Evolutionary conservation across 2,888 invertebrate species (phyloP).

Genomic region (Rhyacophila evoluta): DNA sequence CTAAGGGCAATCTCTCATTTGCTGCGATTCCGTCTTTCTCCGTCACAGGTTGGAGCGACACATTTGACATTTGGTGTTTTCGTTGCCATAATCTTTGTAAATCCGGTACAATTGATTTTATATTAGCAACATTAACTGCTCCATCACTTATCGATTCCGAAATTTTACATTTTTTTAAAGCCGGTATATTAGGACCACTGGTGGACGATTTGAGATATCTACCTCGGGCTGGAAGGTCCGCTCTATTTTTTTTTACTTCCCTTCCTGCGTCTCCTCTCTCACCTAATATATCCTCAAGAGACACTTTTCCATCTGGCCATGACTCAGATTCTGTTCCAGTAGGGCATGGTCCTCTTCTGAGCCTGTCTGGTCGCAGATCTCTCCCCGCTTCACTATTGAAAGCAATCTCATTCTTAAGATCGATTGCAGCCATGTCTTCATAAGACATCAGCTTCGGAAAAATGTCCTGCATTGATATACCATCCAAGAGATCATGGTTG

Average conservation of each 20-base stretch:
- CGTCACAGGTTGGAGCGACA: neutral
- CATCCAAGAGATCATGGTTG: constrained; percentile 84
- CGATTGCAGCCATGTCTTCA: constrained; percentile 75
- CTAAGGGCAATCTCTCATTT: neutral
- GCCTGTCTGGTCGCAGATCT: constrained; percentile 57
- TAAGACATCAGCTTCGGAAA: constrained; percentile 79
- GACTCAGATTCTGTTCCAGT: constrained; percentile 60
- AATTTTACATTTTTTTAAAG: constrained; percentile 55
- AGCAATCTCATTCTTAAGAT: constrained; percentile 71
- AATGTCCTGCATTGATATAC: constrained; percentile 88
- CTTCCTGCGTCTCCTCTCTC: constrained; percentile 67
- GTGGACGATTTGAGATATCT: constrained; percentile 67
- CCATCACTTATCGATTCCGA: neutral
- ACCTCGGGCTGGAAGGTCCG: constrained; percentile 72
- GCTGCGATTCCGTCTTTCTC: neutral
- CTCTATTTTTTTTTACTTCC: constrained; percentile 75
- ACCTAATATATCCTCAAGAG: constrained; percentile 70
- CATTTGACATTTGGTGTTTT: neutral
- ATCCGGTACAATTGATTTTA: neutral
- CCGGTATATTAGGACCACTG: constrained; percentile 63
- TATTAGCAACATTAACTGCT: constrained; percentile 50
- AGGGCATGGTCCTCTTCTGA: constrained; percentile 42
- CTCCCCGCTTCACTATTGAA: constrained; percentile 64
- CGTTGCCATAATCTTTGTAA: neutral
- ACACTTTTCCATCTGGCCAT: constrained; percentile 66